Evolutionary conservation across 2,113 vertebrate species (phyloP).

Genomic region (Gallinago media): DNA sequence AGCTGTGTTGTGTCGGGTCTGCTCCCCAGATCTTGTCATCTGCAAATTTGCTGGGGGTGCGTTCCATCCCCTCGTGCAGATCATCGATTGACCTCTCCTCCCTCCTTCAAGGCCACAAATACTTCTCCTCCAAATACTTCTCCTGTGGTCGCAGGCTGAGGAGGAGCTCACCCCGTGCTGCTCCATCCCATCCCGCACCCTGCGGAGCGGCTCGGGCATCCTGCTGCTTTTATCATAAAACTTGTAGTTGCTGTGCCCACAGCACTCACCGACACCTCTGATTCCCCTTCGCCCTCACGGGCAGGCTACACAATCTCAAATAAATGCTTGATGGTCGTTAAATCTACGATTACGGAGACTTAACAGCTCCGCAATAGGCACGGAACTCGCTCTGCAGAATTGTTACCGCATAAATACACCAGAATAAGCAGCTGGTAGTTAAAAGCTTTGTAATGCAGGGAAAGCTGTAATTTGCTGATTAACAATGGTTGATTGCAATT

Average conservation of each 20-base stretch:
- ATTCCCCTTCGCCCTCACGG: background rate
- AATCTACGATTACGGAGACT: slow-evolving; percentile 9
- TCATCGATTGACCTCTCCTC: background rate
- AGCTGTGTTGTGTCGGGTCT: fast-evolving
- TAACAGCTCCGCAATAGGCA: slow-evolving; percentile 23
- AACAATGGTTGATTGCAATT: slow-evolving; percentile 16
- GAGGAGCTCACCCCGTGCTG: background rate
- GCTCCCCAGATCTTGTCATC: background rate
- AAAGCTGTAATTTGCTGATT: slow-evolving; percentile 67
- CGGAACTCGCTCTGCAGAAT: slow-evolving; percentile 10
- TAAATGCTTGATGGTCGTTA: slow-evolving; percentile 21
- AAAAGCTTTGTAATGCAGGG: slow-evolving; percentile 41
- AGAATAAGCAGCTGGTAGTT: slow-evolving; percentile 55
- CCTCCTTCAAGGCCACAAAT: background rate
- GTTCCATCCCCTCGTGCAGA: too few species aligned
- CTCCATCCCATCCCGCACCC: background rate
- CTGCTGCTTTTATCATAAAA: background rate
- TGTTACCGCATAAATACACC: background rate
- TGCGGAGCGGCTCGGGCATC: background rate
- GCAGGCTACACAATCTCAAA: slow-evolving; percentile 4
- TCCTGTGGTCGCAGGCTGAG: background rate
- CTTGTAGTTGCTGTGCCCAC: background rate
- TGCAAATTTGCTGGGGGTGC: too few species aligned
- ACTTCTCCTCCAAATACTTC: too few species aligned
- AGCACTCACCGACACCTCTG: background rate